Base-by-base conservation (phyloP, 1,140 invertebrate genomes). In the Schlechtendalia chinensis region DNA sequence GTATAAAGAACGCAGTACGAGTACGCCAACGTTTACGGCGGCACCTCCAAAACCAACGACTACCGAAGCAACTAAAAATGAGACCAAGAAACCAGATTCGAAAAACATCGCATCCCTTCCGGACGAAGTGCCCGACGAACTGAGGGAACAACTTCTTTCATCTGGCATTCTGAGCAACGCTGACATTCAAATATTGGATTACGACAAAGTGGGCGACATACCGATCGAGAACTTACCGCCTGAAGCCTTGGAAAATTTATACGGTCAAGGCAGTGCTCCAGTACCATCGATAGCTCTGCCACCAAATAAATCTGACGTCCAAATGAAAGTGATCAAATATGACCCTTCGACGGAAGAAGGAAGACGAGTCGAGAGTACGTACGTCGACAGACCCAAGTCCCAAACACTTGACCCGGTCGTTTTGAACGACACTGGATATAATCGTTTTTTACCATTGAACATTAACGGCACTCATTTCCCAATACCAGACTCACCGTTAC, bases 131-230 rank as follows among this genome's bases (percentile, higher is more conserved):
- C 94, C 94, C 1, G 93, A 94, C 79, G 93, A 95, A 85, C 88
- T 95, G 53, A 89, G 93, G 67, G 89, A 94, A 84, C 93, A 95
- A 84, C 86, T 95, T 0, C 84, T 95, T n/a, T 91, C 91, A 59
- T 94, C 93, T 0, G 94, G 94, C 56, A 94, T 95, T 82, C 86
- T 95, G 58, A 91, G 92, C 82, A 94, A 95, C 84, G 93, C 93
- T 32, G 92, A 95, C 83, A 94, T 95, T 79, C 94, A 93, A 82
- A 90, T 95, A 32, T 86, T 94, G 50, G 92, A 94, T 85, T 94
- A 94, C 82, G 93, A 94, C 84, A 95, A 95, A 87, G 90, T 94
- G 50, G 93, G 93, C n/a, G 93, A 94, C 83, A 94, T 93, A 81
- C 90, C 93, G 12, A 88, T 94, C 63, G 93, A 94, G 82, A 93